Conservation (phyloP, 2,797 vertebrate genomes). For the Pelochelys cantorii region DNA sequence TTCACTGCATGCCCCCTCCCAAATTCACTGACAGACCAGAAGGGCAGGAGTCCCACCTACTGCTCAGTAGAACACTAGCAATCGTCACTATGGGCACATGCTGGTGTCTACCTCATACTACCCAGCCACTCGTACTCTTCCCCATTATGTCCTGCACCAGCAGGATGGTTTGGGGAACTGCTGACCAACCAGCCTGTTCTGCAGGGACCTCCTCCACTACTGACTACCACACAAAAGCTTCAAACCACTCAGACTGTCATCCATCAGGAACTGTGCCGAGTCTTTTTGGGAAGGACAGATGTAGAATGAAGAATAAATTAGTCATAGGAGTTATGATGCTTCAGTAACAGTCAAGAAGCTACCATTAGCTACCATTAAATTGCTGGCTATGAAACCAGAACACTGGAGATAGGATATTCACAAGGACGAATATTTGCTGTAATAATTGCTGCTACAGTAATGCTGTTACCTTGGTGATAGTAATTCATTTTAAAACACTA, state of each 20-base stretch:
- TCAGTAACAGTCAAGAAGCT: not conserved
- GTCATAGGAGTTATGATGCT: accelerated
- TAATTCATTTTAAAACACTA: not conserved
- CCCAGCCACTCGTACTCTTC: accelerated
- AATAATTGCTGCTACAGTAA: not conserved
- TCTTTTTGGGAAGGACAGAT: not conserved
- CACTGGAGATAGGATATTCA: accelerated
- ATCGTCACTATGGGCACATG: accelerated
- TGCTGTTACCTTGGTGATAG: not conserved
- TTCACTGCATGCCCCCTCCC: not conserved
- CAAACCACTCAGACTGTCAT: accelerated
- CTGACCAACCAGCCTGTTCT: not conserved
- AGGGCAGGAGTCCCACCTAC: not conserved
- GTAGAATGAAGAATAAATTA: not conserved
- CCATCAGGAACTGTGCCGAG: not conserved
- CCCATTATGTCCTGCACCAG: not conserved
- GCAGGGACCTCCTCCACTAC: not conserved
- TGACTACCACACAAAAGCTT: not conserved
- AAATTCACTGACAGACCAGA: not conserved
- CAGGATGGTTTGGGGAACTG: not conserved
- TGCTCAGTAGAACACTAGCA: not conserved
- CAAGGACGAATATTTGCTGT: not conserved
- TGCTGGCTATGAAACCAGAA: accelerated
- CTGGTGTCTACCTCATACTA: not conserved
- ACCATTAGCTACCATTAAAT: accelerated